phyloP scores from a whole-genome alignment of 1,140 invertebrate species.

The Drosophila ananassae region DNA sequence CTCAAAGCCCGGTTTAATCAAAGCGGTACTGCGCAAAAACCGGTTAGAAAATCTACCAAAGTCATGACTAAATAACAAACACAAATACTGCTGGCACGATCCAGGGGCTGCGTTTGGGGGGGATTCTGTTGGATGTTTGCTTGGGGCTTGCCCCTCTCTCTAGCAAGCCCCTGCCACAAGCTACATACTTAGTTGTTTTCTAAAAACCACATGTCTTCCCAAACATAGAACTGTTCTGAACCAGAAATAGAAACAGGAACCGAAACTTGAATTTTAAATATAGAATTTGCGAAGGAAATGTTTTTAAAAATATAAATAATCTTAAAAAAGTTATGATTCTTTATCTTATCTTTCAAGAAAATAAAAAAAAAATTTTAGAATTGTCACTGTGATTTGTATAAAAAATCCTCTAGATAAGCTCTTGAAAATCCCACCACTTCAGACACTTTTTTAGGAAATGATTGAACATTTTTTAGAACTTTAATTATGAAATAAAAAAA shows the following conservation, averaged over 20 bases:
- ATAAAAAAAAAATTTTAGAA: too few species aligned
- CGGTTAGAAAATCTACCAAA: constrained; percentile 77
- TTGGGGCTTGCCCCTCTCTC: neutral
- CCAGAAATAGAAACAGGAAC: neutral
- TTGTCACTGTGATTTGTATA: neutral
- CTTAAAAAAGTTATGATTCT: neutral
- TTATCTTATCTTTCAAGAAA: neutral
- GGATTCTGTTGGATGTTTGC: neutral
- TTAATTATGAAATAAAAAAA: neutral
- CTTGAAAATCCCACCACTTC: neutral
- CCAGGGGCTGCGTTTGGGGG: constrained; percentile 30
- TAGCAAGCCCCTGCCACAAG: neutral
- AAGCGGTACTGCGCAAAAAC: constrained; percentile 54
- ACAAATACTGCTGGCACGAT: constrained; percentile 36
- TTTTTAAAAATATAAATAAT: too few species aligned
- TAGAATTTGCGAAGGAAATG: too few species aligned
- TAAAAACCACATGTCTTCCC: neutral
- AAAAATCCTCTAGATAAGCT: constrained; percentile 1
- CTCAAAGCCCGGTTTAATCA: constrained; percentile 58
- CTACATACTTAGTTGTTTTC: constrained; percentile 5
- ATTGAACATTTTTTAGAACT: too few species aligned
- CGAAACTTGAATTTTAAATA: constrained; percentile 3
- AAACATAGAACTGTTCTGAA: constrained; percentile 28
- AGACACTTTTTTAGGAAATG: neutral
- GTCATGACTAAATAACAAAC: constrained; percentile 69